A percentile compares a stretch with the other conserved stretches of the same genome.
phyloP scores from a whole-genome alignment of 2,888 invertebrate species.

The Allophyes oxyacanthae region DNA sequence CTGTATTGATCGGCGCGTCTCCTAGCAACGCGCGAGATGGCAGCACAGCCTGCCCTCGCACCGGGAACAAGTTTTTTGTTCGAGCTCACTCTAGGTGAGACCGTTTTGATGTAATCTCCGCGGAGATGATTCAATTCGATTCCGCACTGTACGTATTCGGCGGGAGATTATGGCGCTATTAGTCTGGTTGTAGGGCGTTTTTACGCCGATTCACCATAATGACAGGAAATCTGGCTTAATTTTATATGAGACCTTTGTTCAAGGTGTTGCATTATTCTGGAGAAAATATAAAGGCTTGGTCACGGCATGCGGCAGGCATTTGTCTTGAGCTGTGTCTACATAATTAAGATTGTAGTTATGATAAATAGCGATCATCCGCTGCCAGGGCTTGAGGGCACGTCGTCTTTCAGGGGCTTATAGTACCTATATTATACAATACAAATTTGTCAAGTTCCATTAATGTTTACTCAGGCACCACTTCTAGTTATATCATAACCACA shows the following conservation, averaged over 20 bases:
- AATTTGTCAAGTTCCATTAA: slow-evolving; percentile 33
- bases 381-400: slow-evolving; percentile 29
- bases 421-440: not conserved
- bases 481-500: slow-evolving; percentile 25
- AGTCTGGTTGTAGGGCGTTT: slow-evolving; percentile 58
- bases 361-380: slow-evolving; percentile 42
- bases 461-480: slow-evolving; percentile 13
- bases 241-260: slow-evolving; percentile 55
- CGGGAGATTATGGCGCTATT: slow-evolving; percentile 64
- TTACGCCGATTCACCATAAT: slow-evolving; percentile 50
- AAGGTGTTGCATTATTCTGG: slow-evolving; percentile 20
- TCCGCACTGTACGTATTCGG: slow-evolving; percentile 67
- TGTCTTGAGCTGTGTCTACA: slow-evolving; percentile 28
- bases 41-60: slow-evolving; percentile 80
- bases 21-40: slow-evolving; percentile 88
- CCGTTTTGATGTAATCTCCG: slow-evolving; percentile 84
- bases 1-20: slow-evolving; percentile 87
- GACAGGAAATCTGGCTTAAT: slow-evolving; percentile 51
- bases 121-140: slow-evolving; percentile 83
- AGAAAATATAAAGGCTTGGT: slow-evolving; percentile 3
- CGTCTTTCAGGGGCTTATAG: slow-evolving; percentile 17
- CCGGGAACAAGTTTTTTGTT: slow-evolving; percentile 83
- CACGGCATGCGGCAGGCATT: not conserved
- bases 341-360: slow-evolving; percentile 41
- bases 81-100: slow-evolving; percentile 82